Conservation (phyloP, 1,140 invertebrate genomes). For the Cherax destructor region DNA sequence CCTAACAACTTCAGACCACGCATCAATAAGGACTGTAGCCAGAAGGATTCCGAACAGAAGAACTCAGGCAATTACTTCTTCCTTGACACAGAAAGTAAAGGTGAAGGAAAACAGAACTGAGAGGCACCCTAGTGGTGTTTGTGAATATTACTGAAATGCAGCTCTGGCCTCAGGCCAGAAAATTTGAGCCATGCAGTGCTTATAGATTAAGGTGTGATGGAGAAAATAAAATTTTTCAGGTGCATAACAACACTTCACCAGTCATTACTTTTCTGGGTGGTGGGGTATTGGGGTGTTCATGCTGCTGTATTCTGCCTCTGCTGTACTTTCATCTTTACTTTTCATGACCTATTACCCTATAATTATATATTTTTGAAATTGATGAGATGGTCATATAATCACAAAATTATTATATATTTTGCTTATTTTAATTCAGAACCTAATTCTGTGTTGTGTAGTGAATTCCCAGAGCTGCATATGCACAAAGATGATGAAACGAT, state of each 20-base stretch:
- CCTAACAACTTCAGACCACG: slow-evolving; percentile 98
- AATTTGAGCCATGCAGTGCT: slow-evolving; percentile 64
- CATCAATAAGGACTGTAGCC: slow-evolving; percentile 93
- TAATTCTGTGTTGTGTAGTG: too few species aligned
- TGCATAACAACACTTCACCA: slow-evolving; percentile 8
- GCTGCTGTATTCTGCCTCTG: slow-evolving; percentile 11
- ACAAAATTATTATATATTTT: too few species aligned
- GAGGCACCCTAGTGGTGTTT: slow-evolving; percentile 25
- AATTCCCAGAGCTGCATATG: too few species aligned
- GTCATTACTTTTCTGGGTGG: slow-evolving; percentile 9
- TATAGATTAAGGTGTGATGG: background rate
- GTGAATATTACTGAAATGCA: slow-evolving; percentile 43
- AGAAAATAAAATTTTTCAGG: background rate
- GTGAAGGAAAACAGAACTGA: slow-evolving; percentile 58
- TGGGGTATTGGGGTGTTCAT: background rate
- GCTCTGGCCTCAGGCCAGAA: slow-evolving; percentile 57
- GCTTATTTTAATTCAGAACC: too few species aligned
- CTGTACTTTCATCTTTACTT: background rate
- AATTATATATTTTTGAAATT: background rate
- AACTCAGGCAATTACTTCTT: slow-evolving; percentile 98
- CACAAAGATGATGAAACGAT: too few species aligned
- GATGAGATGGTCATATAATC: too few species aligned
- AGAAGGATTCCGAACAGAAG: slow-evolving; percentile 96
- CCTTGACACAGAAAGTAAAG: slow-evolving; percentile 81
- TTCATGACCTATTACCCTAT: background rate